Base-by-base conservation (phyloP, 2,888 invertebrate genomes). In the Brachylomia viminalis region DNA sequence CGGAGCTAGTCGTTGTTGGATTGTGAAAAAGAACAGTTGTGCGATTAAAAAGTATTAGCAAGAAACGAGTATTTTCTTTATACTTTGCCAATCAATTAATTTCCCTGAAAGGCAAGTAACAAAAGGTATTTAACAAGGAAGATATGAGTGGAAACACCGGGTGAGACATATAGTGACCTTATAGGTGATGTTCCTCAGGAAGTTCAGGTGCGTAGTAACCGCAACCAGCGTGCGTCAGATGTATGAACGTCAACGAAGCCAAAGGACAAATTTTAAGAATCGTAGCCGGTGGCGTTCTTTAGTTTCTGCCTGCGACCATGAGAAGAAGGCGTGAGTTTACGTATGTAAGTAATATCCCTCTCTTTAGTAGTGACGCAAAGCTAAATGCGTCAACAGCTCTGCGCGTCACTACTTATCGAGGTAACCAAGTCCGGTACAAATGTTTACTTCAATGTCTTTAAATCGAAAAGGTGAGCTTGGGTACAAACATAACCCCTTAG, bases 401-500 rank as follows among this genome's bases (percentile, higher is more conserved):
- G 45, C 38, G 23, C 58, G 68, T 77, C 58, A 69, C 30, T 52
- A 42, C 47, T 83, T 80, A 66, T 78, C 42, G 54, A 49, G 33
- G 64, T 33, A 65, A 59, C 68, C 38, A 70, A 49, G 15, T 64
- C 58, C 54, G 42, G n/a, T 65, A 33, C 52, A 80, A 80, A 62
- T 52, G 45, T 56, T 54, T n/a, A 30, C 30, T 65, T 54, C 59
- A 59, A 65, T 58, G 49, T 52, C 49, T 68, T 52, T 52, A 56
- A 42, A 3, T 61, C 1, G 13, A 74, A 85, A 62, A 52, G 86
- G 68, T 15, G 27, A 74, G 54, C 54, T 82, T 47, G 64, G 67
- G 67, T 68, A 65, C 69, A 70, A 80, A 72, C 70, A 67, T 76
- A 82, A 72, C 68, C 86, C 83, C 33, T 61, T 56, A 61, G 38